Conservation (phyloP, 2,797 vertebrate species). For the Bryconaethiops microstoma region DNA sequence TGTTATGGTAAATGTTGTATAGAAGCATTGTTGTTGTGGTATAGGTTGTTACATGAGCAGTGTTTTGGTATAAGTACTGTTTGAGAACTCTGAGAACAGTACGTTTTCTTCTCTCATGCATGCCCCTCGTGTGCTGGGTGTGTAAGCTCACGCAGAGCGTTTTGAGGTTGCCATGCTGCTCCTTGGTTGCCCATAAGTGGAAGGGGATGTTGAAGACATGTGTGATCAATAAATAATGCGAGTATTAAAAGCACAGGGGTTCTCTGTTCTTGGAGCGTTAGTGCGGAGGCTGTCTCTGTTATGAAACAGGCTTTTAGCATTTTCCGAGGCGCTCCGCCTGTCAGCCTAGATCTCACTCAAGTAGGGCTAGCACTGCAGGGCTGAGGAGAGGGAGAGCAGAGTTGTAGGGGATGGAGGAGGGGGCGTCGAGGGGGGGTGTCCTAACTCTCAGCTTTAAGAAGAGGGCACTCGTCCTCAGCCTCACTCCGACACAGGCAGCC, state of each 20-base stretch:
- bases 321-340: constrained; percentile 67
- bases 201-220: constrained; percentile 32
- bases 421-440: constrained; percentile 56
- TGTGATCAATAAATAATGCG: constrained; percentile 72
- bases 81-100: background rate
- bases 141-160: background rate
- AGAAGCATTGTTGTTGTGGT: background rate
- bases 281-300: constrained; percentile 43
- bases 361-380: constrained; percentile 53
- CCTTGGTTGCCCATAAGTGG: background rate
- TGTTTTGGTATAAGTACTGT: background rate
- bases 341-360: constrained; percentile 75
- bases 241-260: constrained; percentile 65
- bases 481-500: constrained; percentile 64
- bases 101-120: background rate
- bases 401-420: constrained; percentile 33
- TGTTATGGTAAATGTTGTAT: background rate
- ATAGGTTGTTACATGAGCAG: background rate
- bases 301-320: constrained; percentile 67
- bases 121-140: background rate
- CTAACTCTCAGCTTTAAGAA: constrained; percentile 68
- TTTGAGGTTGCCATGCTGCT: background rate
- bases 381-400: constrained; percentile 39
- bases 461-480: constrained; percentile 46
- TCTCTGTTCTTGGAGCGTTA: constrained; percentile 45